These are phyloP conservation scores for Lordiphosa mommai DNA, from an alignment of 1,140 invertebrate species.

Conservation along the genomic window DNA sequence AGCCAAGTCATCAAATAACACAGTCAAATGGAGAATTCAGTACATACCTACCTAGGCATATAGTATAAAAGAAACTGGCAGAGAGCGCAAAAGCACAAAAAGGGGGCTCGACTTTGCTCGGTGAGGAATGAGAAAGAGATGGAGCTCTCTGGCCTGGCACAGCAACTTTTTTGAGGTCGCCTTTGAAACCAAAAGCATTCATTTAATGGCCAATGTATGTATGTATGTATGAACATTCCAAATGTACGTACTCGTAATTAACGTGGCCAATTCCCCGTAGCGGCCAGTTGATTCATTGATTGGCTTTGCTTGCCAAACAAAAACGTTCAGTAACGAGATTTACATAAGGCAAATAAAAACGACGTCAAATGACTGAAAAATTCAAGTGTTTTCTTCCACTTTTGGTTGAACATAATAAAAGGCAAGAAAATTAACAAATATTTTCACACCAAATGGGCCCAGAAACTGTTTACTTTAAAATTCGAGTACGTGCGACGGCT, in stretches of 20 bases:
- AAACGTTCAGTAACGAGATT: slow-evolving; percentile 1
- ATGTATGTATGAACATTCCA: slow-evolving; percentile 11
- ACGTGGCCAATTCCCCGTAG: slow-evolving; percentile 26
- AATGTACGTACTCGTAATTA: slow-evolving; percentile 29
- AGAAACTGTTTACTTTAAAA: background rate
- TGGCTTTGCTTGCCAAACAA: slow-evolving; percentile 26
- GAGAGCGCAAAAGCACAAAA: slow-evolving; percentile 30
- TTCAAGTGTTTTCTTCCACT: slow-evolving; percentile 1
- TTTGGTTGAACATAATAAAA: background rate
- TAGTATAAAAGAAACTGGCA: slow-evolving; percentile 8
- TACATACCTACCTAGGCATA: background rate
- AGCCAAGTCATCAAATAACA: slow-evolving; percentile 30
- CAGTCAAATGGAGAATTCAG: slow-evolving; percentile 10
- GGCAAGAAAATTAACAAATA: slow-evolving; percentile 13
- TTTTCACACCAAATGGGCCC: no score
- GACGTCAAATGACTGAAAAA: background rate
- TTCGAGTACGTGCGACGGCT: no score
- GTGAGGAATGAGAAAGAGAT: background rate
- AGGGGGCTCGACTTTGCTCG: slow-evolving; percentile 47
- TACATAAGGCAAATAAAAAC: slow-evolving; percentile 22
- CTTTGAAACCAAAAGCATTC: background rate
- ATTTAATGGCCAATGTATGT: background rate
- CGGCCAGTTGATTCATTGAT: slow-evolving; percentile 18
- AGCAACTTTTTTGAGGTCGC: slow-evolving; percentile 34
- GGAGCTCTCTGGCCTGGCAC: slow-evolving; percentile 4